These are phyloP conservation scores for Cryptosula pallasiana DNA, from an alignment of 2,888 invertebrate genomes.

Conservation along the genomic window DNA sequence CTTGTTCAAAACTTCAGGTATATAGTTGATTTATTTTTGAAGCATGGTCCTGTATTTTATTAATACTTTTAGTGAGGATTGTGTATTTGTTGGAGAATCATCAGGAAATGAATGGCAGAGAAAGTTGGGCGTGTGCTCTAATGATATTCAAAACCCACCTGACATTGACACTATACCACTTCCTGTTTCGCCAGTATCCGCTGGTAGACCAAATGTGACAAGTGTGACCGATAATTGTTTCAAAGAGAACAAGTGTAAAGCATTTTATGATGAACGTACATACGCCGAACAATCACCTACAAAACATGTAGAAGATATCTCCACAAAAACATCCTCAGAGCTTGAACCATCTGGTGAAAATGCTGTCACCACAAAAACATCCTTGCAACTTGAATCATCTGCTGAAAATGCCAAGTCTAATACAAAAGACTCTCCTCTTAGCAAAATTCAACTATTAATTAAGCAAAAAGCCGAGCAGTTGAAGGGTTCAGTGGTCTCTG, in stretches of 20 bases:
- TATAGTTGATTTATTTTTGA: background rate
- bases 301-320: background rate
- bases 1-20: background rate
- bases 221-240: too few relatives aligned
- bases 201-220: background rate
- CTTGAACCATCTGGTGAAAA: background rate
- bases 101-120: too few relatives aligned
- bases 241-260: too few relatives aligned
- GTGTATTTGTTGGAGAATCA: background rate
- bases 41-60: too few relatives aligned
- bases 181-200: background rate
- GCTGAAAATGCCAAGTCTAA: background rate
- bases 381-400: background rate
- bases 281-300: too few relatives aligned
- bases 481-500: background rate
- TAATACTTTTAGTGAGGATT: conserved; percentile 16
- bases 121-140: too few relatives aligned
- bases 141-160: too few relatives aligned
- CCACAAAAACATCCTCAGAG: background rate
- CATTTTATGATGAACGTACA: too few relatives aligned
- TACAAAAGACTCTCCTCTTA: background rate
- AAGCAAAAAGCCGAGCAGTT: conserved; percentile 12
- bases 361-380: background rate
- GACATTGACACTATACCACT: conserved; percentile 13
- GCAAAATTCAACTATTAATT: conserved; percentile 14